A percentile compares a stretch with the other conserved stretches of the same genome.
phyloP scores from a whole-genome alignment of 2,888 invertebrate genomes.

The Anodontia alba region DNA sequence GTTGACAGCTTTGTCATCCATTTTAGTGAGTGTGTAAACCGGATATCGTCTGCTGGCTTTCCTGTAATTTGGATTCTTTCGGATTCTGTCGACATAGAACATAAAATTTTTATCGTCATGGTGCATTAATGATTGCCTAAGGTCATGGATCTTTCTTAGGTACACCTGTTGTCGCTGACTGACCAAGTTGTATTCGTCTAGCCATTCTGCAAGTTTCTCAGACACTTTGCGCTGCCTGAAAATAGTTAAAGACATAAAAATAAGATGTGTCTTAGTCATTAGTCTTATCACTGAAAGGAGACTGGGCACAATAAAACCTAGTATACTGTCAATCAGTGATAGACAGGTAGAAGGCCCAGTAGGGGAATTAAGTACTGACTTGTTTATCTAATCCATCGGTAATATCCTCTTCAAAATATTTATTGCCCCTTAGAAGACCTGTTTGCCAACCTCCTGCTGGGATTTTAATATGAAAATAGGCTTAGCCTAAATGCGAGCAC shows the following conservation, averaged over 20 bases:
- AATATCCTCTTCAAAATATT: too few species aligned
- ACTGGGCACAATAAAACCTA: too few species aligned
- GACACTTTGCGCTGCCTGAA: slow-evolving; percentile 59
- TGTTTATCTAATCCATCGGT: too few species aligned
- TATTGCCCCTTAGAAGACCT: too few species aligned
- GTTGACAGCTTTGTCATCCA: slow-evolving; percentile 47
- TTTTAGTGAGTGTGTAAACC: slow-evolving; percentile 52
- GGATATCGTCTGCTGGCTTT: slow-evolving; percentile 50
- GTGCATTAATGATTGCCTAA: slow-evolving; percentile 61
- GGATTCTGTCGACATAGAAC: slow-evolving; percentile 34
- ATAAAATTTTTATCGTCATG: slow-evolving; percentile 58
- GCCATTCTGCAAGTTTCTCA: slow-evolving; percentile 67
- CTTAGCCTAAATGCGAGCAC: too few species aligned
- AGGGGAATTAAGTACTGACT: too few species aligned
- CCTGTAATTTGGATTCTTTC: slow-evolving; percentile 25
- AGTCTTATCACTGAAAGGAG: too few species aligned
- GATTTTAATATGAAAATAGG: too few species aligned
- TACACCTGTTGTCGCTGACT: slow-evolving; percentile 68
- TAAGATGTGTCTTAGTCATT: too few species aligned
- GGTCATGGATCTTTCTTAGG: slow-evolving; percentile 65
- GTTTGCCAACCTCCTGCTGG: too few species aligned
- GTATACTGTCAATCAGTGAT: neutral
- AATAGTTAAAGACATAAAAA: slow-evolving; percentile 14
- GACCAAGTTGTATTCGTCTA: slow-evolving; percentile 70
- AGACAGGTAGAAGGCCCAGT: too few species aligned